phyloP scores from a whole-genome alignment of 2,797 vertebrate genomes.

The Notamacropus eugenii region DNA sequence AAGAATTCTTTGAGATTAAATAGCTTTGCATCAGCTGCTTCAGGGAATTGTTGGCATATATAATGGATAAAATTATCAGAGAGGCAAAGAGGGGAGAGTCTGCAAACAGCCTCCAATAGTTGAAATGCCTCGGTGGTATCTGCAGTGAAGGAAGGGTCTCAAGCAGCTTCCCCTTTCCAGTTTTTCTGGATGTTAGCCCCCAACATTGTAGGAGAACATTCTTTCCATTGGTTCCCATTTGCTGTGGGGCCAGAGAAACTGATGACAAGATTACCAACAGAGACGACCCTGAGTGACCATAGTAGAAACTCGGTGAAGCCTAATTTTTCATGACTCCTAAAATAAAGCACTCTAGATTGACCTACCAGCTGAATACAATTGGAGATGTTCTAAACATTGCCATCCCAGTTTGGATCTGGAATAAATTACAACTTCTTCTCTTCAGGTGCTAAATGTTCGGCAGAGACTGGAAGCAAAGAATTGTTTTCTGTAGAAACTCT shows the following conservation, averaged over 20 bases:
- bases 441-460: conserved; percentile 29
- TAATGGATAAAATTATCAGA: conserved; percentile 38
- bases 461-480: background rate
- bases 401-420: conserved; percentile 58
- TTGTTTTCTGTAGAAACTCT: conserved; percentile 48
- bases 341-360: background rate
- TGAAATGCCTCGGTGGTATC: rapidly evolving
- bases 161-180: conserved; percentile 1
- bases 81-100: background rate
- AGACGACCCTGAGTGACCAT: background rate
- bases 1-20: conserved; percentile 49
- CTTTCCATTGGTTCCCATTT: background rate
- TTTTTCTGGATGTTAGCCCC: background rate
- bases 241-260: background rate
- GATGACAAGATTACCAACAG: background rate
- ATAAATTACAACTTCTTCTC: conserved; percentile 52
- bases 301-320: background rate
- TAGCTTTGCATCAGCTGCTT: conserved; percentile 30
- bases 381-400: conserved; percentile 44
- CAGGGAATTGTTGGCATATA: background rate
- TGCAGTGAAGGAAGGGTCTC: background rate
- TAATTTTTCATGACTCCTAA: conserved; percentile 1
- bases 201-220: background rate
- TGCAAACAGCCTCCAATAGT: background rate
- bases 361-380: conserved; percentile 33